These are phyloP conservation scores for Sphaerophoria rueppellii DNA, from an alignment of 2,888 invertebrate species.

Conservation along the genomic window DNA sequence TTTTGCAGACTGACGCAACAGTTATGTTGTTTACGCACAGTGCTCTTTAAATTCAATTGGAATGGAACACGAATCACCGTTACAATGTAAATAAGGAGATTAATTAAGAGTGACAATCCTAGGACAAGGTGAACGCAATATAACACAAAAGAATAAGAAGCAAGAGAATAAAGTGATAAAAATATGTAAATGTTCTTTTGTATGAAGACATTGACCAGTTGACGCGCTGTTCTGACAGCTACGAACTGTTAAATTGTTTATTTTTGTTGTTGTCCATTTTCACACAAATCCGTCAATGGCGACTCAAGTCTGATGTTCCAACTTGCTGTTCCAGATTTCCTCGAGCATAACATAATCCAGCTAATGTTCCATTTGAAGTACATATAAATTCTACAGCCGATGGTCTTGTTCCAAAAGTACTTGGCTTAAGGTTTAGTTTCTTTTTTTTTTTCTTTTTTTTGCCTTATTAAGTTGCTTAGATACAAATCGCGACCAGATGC, in stretches of 20 bases:
- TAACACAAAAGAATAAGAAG: neutral
- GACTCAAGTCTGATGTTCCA: slow-evolving; percentile 29
- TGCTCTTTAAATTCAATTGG: slow-evolving; percentile 45
- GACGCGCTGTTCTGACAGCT: slow-evolving; percentile 33
- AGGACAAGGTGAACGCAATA: slow-evolving; percentile 64
- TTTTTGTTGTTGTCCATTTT: slow-evolving; percentile 3
- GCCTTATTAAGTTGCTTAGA: neutral
- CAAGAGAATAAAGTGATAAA: slow-evolving; percentile 3
- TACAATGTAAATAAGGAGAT: slow-evolving; percentile 49
- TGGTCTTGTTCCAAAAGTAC: slow-evolving; percentile 34
- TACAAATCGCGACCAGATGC: slow-evolving; percentile 63
- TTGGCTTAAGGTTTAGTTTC: slow-evolving; percentile 14
- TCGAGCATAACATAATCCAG: slow-evolving; percentile 66
- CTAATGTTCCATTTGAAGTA: slow-evolving; percentile 57
- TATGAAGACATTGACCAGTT: slow-evolving; percentile 10
- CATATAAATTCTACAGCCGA: neutral
- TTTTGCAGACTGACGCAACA: slow-evolving; percentile 52
- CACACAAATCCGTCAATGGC: slow-evolving; percentile 53
- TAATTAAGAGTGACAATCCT: slow-evolving; percentile 57
- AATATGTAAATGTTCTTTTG: slow-evolving; percentile 11
- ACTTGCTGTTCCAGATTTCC: slow-evolving; percentile 66
- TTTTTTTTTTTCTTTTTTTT: neutral
- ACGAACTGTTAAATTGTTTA: neutral
- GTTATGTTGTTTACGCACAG: slow-evolving; percentile 1
- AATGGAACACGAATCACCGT: slow-evolving; percentile 49